phyloP scores from a whole-genome alignment of 1,140 invertebrate genomes.

The Zaprionus lachaisei region DNA sequence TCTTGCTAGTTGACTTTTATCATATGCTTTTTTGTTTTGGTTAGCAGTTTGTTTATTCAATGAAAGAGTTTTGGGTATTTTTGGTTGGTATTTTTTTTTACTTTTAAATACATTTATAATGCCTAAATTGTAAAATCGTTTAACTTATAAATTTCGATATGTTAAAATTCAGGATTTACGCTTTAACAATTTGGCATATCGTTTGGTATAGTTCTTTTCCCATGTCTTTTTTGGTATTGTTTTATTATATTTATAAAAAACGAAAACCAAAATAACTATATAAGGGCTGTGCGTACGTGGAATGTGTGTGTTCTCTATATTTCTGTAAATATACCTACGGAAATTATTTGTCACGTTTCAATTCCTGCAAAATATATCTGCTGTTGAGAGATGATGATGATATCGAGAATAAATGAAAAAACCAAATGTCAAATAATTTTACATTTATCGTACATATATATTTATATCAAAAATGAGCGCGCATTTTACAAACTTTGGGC shows the following conservation, averaged over 20 bases:
- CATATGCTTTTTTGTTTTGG: conserved; percentile 46
- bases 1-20: conserved; percentile 20
- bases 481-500: conserved; percentile 80
- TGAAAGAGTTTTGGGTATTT: conserved; percentile 62
- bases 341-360: conserved; percentile 79
- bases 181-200: conserved; percentile 77
- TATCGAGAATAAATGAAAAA: conserved; percentile 33
- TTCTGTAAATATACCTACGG: conserved; percentile 43
- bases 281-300: conserved; percentile 53
- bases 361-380: conserved; percentile 64
- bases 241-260: conserved; percentile 29
- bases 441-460: conserved; percentile 68
- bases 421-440: conserved; percentile 57
- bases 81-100: conserved; percentile 28
- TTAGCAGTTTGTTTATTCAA: conserved; percentile 55
- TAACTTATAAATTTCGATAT: conserved; percentile 79
- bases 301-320: conserved; percentile 53
- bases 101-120: conserved; percentile 55
- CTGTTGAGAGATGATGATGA: conserved; percentile 15
- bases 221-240: conserved; percentile 24
- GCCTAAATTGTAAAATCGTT: conserved; percentile 75
- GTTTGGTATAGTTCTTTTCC: conserved; percentile 52
- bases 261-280: conserved; percentile 19
- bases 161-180: conserved; percentile 78
- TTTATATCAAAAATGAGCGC: conserved; percentile 81